Evolutionary conservation across 1,140 invertebrate genomes (phyloP).

Genomic region (Drosophila ficusphila): DNA sequence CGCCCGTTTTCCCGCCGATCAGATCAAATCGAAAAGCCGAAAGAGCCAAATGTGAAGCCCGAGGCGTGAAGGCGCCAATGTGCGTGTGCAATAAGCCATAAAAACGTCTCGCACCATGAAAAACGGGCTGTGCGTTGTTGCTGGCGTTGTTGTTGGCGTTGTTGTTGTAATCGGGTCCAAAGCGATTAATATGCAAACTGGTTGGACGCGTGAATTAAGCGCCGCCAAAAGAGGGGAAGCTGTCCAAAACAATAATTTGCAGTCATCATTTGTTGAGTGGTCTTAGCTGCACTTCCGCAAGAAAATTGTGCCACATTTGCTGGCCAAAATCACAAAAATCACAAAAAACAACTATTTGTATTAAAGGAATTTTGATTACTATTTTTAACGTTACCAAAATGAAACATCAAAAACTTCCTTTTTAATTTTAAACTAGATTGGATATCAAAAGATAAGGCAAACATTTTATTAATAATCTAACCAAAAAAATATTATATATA

Average conservation of each 20-base stretch:
- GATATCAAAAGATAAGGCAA: no score
- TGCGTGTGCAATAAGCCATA: slow-evolving; percentile 65
- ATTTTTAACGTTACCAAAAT: no score
- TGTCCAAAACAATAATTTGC: slow-evolving; percentile 34
- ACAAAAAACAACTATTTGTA: no score
- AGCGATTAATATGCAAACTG: slow-evolving; percentile 54
- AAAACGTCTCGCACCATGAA: slow-evolving; percentile 48
- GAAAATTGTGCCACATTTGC: slow-evolving; percentile 38
- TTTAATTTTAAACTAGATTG: no score
- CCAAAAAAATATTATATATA: no score
- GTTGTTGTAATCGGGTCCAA: slow-evolving; percentile 29
- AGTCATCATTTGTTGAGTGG: slow-evolving; percentile 26
- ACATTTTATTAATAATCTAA: no score
- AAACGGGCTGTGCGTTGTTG: slow-evolving; percentile 34
- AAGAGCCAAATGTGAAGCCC: no score
- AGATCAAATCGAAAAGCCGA: background rate
- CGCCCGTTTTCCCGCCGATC: slow-evolving; percentile 21
- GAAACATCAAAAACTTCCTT: background rate
- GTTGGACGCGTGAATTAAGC: slow-evolving; percentile 42
- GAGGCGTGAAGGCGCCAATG: slow-evolving; percentile 62
- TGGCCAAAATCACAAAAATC: no score
- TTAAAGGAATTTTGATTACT: no score
- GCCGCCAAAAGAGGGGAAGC: slow-evolving; percentile 17
- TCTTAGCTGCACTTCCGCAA: slow-evolving; percentile 41
- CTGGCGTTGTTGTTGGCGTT: no score